These are phyloP conservation scores for Acronicta alni DNA, from an alignment of 2,888 invertebrate species.

Conservation along the genomic window DNA sequence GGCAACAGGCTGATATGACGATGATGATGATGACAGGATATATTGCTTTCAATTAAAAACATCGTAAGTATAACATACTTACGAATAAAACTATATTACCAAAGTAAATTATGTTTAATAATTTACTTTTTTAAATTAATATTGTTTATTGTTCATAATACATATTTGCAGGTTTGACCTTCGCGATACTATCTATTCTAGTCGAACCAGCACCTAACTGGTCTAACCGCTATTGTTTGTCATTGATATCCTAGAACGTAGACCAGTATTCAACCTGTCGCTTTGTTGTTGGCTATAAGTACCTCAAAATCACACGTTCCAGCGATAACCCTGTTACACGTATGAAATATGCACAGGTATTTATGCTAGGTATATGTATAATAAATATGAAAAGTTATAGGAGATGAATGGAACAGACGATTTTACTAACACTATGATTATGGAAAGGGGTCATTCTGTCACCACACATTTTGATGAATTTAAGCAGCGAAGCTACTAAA, in stretches of 20 bases:
- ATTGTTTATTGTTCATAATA: conserved; percentile 34
- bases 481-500: too few relatives aligned
- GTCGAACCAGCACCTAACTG: conserved; percentile 57
- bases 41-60: neutral
- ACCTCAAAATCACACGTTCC: conserved; percentile 19
- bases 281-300: conserved; percentile 6
- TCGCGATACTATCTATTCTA: conserved; percentile 58
- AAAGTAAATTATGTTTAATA: neutral
- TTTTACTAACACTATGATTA: neutral
- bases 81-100: conserved; percentile 6
- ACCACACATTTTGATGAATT: too few relatives aligned
- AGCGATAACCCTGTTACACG: conserved; percentile 17
- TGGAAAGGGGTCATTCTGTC: too few relatives aligned
- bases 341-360: neutral
- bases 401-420: too few relatives aligned
- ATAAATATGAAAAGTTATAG: too few relatives aligned
- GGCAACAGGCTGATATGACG: too few relatives aligned
- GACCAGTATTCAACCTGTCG: conserved; percentile 14
- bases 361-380: neutral
- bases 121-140: too few relatives aligned
- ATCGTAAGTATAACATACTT: neutral
- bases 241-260: conserved; percentile 41
- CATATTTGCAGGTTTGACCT: conserved; percentile 62
- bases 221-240: conserved; percentile 61
- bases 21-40: neutral